phyloP scores from a whole-genome alignment of 2,113 vertebrate species.

The Grammomys dolichurus region DNA sequence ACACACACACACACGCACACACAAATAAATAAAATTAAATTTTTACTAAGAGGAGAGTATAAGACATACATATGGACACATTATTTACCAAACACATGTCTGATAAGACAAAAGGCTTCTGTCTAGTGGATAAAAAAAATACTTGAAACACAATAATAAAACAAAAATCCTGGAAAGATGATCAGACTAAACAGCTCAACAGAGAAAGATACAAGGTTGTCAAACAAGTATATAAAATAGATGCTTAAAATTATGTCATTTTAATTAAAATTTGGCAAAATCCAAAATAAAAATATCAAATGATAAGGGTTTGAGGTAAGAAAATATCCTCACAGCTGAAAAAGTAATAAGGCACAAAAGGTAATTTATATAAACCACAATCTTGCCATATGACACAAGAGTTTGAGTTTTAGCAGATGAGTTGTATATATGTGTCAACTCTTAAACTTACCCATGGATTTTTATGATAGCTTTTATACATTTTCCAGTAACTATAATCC shows the following conservation, averaged over 20 bases:
- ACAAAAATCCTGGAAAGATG: not conserved
- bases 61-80: not conserved
- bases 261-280: not conserved
- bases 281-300: not conserved
- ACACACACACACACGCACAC: not conserved
- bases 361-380: not conserved
- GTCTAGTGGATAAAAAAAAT: not conserved
- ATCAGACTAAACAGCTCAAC: not conserved
- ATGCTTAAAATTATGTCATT: not conserved
- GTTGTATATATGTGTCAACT: not conserved
- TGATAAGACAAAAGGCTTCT: not conserved
- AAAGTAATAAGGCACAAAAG: not conserved
- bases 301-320: not conserved
- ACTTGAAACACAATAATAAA: not conserved
- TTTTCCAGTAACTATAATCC: not conserved
- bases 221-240: not conserved
- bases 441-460: not conserved
- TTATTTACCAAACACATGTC: not conserved
- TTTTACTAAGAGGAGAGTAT: not conserved
- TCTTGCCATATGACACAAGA: not conserved
- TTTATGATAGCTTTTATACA: not conserved
- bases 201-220: not conserved
- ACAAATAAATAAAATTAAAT: not conserved
- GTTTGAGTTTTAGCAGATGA: not conserved
- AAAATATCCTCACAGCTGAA: not conserved